Evolutionary conservation across 2,797 vertebrate genomes (phyloP), one percentile per base, ranked within the genome.

Genomic region (Chromis chromis): DNA sequence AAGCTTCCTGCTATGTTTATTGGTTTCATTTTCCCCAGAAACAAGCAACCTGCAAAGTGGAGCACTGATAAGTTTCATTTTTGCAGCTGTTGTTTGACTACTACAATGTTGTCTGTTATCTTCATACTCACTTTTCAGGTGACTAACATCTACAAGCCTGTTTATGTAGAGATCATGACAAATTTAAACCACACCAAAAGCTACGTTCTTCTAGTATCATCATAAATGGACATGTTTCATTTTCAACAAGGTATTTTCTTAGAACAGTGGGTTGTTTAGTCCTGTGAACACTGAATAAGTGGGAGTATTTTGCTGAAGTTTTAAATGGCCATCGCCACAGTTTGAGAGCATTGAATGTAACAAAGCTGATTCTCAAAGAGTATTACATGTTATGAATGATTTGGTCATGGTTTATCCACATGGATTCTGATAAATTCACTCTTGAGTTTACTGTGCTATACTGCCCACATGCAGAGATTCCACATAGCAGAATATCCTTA

Each of bases 21-120:
- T 3, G 57, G 76, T 87, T 78, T 82, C 60, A 22, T 84, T 86
- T 84, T 72, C 59, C 33, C 4, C 33, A 31, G n/a, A 57, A 60
- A 71, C 58, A 12, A 39, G 16, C 21, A 21, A 1, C 2, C 7
- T 48, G 19, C 1, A 50, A 22, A 22, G 22, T 19, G 14, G 3
- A 53, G 1, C 1, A 10, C 19, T 53, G 19, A 65, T 33, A 6
- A 25, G 56, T 79, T 88, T 79, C 21, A 5, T 40, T 74, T 76
- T 39, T 36, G 4, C 28, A 16, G 10, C n/a, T 24, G 7, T 39
- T 28, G 44, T 50, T 14, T 19, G 9, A 3, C 49, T 49, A 11
- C 8, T 13, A 4, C 12, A 8, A 11, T 21, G 46, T 49, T 49
- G 40, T 17, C 2, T 36, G 33, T n/a, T 3, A n/a, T 19, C 6